Percentiles rank a stretch among this genome's conserved stretches.
These are phyloP conservation scores for Virgularia gustaviana DNA, from an alignment of 92 coral and sea anemone species.

Conservation along the genomic window DNA sequence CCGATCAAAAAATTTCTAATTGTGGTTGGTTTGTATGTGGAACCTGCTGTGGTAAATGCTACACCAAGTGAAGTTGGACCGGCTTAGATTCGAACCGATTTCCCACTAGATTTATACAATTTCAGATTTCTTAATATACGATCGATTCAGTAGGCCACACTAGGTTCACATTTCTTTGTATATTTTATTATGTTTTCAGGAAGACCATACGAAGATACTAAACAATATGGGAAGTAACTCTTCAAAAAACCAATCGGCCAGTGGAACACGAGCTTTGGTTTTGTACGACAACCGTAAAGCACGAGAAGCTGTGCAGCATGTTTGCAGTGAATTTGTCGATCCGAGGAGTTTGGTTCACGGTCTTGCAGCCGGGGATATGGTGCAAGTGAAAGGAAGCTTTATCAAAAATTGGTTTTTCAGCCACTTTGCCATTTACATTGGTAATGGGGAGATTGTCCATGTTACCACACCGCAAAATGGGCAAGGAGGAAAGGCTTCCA, in stretches of 20 bases:
- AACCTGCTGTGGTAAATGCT: too few species aligned
- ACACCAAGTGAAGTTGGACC: too few species aligned
- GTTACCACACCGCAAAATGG: background rate
- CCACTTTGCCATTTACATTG: conserved; percentile 17
- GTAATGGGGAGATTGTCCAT: conserved; percentile 6
- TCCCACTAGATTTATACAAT: too few species aligned
- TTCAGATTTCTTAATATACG: too few species aligned
- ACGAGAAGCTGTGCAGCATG: conserved; percentile 10
- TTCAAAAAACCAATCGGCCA: background rate
- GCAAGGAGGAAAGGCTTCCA: background rate
- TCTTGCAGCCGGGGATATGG: conserved; percentile 11
- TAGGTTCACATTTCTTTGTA: too few species aligned
- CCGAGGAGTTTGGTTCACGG: background rate
- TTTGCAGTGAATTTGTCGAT: conserved; percentile 4
- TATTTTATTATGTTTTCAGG: too few species aligned
- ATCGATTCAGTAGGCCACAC: too few species aligned
- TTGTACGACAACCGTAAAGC: conserved; percentile 4
- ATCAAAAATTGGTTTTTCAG: conserved; percentile 9
- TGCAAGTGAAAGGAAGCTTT: conserved; percentile 13
- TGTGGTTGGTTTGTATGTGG: too few species aligned
- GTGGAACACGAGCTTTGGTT: background rate
- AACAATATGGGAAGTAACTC: background rate
- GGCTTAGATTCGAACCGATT: too few species aligned
- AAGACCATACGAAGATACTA: background rate
- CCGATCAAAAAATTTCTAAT: too few species aligned